A percentile compares a stretch with the other conserved stretches of the same genome.
phyloP scores from a whole-genome alignment of 2,113 vertebrate species.

The Psilopogon haemacephalus region DNA sequence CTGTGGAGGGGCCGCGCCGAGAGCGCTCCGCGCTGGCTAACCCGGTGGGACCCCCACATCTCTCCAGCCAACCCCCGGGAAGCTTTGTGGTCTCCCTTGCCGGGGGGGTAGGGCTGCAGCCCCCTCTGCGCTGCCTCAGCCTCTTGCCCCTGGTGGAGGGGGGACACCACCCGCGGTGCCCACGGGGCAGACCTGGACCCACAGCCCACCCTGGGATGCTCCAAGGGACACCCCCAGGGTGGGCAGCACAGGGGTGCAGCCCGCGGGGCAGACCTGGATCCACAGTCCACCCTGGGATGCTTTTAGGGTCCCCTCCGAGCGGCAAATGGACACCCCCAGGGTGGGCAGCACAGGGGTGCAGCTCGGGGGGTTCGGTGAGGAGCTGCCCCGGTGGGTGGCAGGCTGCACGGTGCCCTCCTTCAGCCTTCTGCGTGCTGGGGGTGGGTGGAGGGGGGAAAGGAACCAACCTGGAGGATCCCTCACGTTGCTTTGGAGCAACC shows the following conservation, averaged over 20 bases:
- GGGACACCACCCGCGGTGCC: neutral
- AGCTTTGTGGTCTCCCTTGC: neutral
- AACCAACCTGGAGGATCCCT: too few species aligned
- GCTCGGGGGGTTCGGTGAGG: neutral
- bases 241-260: fast-evolving
- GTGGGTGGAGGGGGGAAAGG: fast-evolving
- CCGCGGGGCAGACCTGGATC: neutral
- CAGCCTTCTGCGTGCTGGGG: neutral
- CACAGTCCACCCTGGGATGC: fast-evolving
- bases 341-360: fast-evolving
- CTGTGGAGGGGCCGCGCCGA: neutral
- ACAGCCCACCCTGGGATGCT: fast-evolving
- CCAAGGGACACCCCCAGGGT: fast-evolving
- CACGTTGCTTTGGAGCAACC: too few species aligned
- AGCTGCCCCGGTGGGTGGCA: neutral
- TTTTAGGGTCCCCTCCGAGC: too few species aligned
- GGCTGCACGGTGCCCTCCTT: neutral
- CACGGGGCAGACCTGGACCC: neutral
- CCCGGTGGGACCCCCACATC: neutral
- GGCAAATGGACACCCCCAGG: fast-evolving
- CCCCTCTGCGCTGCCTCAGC: too few species aligned
- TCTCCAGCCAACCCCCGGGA: too few species aligned
- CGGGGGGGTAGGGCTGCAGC: neutral
- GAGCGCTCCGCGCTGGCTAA: too few species aligned
- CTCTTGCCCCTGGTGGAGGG: too few species aligned